Conservation (phyloP, 2,888 invertebrate species). For the Callinectes sapidus region DNA sequence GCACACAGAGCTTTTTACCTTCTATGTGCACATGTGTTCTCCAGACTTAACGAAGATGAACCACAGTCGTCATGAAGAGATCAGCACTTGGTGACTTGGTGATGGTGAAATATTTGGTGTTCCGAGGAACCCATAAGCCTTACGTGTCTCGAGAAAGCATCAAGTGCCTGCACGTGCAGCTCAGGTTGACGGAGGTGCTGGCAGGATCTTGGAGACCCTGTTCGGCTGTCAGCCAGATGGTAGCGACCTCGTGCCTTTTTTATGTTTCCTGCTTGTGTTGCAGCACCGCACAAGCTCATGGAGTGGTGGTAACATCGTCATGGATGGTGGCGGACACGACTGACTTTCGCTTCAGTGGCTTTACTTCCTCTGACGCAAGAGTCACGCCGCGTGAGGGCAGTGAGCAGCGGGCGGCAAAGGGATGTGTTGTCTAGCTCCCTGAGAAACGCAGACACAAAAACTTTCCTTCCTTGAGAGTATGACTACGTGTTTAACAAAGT, state of each 20-base stretch:
- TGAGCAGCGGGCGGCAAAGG: conserved; percentile 17
- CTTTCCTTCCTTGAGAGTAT: background rate
- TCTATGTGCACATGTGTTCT: conserved; percentile 11
- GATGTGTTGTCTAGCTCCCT: conserved; percentile 34
- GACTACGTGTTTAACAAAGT: conserved; percentile 8
- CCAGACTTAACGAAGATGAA: conserved; percentile 24
- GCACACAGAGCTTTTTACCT: background rate
- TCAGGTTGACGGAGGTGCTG: conserved; percentile 30
- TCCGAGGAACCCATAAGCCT: conserved; percentile 28
- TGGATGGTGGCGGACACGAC: conserved; percentile 24
- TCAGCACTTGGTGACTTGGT: conserved; percentile 33
- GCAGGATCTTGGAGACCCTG: background rate
- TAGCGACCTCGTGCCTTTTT: conserved; percentile 11
- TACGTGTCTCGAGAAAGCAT: conserved; percentile 23
- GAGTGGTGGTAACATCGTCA: conserved; percentile 29
- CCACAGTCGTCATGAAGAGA: conserved; percentile 29
- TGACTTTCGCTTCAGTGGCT: conserved; percentile 12
- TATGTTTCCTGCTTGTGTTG: conserved; percentile 6
- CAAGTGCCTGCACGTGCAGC: conserved; percentile 31
- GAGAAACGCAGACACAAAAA: conserved; percentile 22
- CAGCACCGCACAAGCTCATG: conserved; percentile 4
- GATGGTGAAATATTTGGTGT: conserved; percentile 36
- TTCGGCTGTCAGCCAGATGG: background rate
- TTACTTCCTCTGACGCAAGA: conserved; percentile 28
- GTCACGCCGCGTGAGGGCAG: conserved; percentile 23